These are phyloP conservation scores for Strix occidentalis DNA, from an alignment of 2,797 vertebrate species.

Conservation along the genomic window DNA sequence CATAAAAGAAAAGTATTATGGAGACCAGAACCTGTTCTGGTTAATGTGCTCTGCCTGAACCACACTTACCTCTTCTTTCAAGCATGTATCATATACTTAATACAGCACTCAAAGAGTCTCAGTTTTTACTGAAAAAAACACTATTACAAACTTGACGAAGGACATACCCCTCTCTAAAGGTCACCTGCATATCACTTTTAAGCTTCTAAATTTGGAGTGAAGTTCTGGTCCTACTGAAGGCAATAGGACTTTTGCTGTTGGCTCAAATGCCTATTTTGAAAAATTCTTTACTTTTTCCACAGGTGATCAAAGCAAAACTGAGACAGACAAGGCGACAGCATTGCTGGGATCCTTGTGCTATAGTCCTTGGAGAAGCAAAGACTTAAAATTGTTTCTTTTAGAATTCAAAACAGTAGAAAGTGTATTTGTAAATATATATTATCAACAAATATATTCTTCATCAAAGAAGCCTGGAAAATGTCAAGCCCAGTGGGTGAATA, in stretches of 20 bases:
- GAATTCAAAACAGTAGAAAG: not conserved
- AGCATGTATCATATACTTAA: not conserved
- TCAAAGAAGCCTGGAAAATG: not conserved
- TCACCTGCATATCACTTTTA: rapidly evolving
- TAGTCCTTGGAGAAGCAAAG: not conserved
- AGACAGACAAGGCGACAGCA: not conserved
- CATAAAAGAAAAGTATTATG: not conserved
- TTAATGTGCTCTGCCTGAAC: not conserved
- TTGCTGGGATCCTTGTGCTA: not conserved
- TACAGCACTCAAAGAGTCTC: not conserved
- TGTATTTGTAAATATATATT: not conserved
- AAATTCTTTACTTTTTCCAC: not conserved
- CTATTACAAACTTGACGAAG: not conserved
- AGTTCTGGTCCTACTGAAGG: not conserved
- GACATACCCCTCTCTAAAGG: not conserved
- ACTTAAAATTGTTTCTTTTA: not conserved
- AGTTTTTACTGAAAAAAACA: not conserved
- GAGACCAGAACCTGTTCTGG: not conserved
- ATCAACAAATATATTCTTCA: not conserved
- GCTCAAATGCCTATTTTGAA: not conserved
- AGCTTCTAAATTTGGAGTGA: not conserved
- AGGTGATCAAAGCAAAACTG: not conserved
- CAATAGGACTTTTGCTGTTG: not conserved
- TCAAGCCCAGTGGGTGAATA: not conserved
- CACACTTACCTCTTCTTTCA: not conserved